A percentile compares a stretch with the other conserved stretches of the same genome.
Evolutionary conservation across 2,113 vertebrate species (phyloP).

Genomic region (Colistium nudipinnis): DNA sequence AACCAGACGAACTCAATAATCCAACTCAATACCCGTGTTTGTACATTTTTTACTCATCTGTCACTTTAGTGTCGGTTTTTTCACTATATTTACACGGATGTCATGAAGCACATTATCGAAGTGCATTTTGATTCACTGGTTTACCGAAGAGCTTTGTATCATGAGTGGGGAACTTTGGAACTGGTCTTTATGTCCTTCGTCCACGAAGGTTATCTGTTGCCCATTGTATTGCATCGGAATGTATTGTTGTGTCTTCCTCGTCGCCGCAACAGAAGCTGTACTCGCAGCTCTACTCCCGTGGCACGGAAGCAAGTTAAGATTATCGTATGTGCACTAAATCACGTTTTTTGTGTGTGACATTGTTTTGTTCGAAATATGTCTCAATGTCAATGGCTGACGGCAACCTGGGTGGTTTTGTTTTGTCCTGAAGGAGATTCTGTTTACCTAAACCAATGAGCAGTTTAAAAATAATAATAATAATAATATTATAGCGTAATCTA

Average conservation of each 20-base stretch:
- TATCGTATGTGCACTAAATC: constrained; percentile 79
- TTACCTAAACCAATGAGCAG: background rate
- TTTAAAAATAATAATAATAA: too few species aligned
- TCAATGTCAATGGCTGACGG: constrained; percentile 19
- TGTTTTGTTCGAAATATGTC: constrained; percentile 50
- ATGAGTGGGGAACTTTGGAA: constrained; percentile 24
- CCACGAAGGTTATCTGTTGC: constrained; percentile 36
- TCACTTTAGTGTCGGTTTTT: background rate
- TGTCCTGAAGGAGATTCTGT: constrained; percentile 33
- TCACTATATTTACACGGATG: constrained; percentile 10
- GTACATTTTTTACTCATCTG: background rate
- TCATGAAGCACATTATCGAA: constrained; percentile 24
- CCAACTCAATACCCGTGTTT: constrained; percentile 5
- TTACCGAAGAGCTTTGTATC: constrained; percentile 39
- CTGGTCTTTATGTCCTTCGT: constrained; percentile 16
- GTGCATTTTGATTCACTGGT: constrained; percentile 18
- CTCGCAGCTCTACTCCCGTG: constrained; percentile 85
- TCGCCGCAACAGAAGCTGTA: constrained; percentile 75
- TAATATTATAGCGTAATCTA: constrained; percentile 4
- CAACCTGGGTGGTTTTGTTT: constrained; percentile 42
- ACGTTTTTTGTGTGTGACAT: constrained; percentile 66
- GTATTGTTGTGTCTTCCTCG: constrained; percentile 73
- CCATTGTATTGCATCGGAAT: constrained; percentile 82
- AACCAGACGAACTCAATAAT: background rate
- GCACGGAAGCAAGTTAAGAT: constrained; percentile 27